Conservation (phyloP, 2,888 invertebrate genomes). For the Agonopterix alstromeriana region DNA sequence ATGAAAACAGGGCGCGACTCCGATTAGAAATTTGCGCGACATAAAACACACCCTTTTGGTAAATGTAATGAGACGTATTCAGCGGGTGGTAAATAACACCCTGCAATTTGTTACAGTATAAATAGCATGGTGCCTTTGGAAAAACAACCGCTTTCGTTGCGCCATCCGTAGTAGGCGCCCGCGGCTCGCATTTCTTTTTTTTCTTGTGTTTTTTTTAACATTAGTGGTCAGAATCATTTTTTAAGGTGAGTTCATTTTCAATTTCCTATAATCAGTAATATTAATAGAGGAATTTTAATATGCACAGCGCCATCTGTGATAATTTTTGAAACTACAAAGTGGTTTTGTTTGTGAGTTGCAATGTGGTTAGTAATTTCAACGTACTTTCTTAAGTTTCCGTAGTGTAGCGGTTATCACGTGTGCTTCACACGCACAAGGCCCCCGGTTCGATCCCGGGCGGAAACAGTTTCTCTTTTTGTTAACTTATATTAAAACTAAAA, state of each 20-base stretch:
- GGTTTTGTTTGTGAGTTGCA: too few species aligned
- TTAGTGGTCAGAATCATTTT: constrained; percentile 12
- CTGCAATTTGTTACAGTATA: constrained; percentile 61
- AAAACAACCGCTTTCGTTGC: constrained; percentile 32
- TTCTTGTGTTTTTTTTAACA: constrained; percentile 12
- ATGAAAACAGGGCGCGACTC: constrained; percentile 51
- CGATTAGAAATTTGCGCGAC: constrained; percentile 55
- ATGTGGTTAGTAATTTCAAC: constrained; percentile 21
- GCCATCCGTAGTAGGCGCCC: constrained; percentile 40
- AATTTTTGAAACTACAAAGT: too few species aligned
- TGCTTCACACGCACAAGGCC: constrained; percentile 87
- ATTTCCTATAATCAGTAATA: too few species aligned
- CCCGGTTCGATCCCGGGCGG: constrained; percentile 84
- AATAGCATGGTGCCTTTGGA: constrained; percentile 31
- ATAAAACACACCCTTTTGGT: constrained; percentile 55
- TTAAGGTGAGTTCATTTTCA: constrained; percentile 16
- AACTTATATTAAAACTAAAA: not conserved
- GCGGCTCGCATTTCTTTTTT: constrained; percentile 22
- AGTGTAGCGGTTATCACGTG: constrained; percentile 88
- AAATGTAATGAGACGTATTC: constrained; percentile 58
- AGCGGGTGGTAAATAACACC: constrained; percentile 59
- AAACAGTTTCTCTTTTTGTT: constrained; percentile 49
- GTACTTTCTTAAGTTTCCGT: constrained; percentile 66
- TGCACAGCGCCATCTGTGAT: too few species aligned
- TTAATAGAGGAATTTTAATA: not conserved